A percentile compares a stretch with the other conserved stretches of the same genome.
Evolutionary conservation across 1,140 invertebrate genomes (phyloP).

Genomic region (Drosophila parvula): DNA sequence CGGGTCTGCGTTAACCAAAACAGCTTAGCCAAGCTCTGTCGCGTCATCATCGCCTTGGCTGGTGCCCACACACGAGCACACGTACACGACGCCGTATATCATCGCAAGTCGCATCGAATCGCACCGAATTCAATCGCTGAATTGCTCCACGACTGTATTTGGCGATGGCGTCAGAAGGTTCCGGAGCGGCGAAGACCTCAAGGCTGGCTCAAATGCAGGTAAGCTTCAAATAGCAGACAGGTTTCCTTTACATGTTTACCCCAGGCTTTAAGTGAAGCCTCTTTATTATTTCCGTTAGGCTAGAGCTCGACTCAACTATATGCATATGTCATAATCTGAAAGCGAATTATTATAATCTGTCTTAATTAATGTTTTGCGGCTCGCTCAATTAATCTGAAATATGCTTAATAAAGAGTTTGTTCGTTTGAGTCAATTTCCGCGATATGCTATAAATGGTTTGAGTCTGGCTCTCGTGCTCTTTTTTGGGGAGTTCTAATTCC

Average conservation of each 20-base stretch:
- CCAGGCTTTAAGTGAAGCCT: slow-evolving; percentile 8
- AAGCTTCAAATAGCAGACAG: slow-evolving; percentile 50
- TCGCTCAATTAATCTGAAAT: slow-evolving; percentile 48
- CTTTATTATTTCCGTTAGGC: not conserved
- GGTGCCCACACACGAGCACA: slow-evolving; percentile 52
- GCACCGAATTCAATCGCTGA: slow-evolving; percentile 34
- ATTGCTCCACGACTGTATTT: slow-evolving; percentile 58
- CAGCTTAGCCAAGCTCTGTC: slow-evolving; percentile 38
- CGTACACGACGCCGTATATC: slow-evolving; percentile 8
- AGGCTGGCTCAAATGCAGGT: slow-evolving; percentile 86
- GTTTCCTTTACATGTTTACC: slow-evolving; percentile 13
- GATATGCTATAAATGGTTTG: slow-evolving; percentile 43
- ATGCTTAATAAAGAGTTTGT: slow-evolving; percentile 17
- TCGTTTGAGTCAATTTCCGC: slow-evolving; percentile 51
- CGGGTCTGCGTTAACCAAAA: slow-evolving; percentile 57
- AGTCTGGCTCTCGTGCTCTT: slow-evolving; percentile 2
- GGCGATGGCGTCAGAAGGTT: slow-evolving; percentile 81
- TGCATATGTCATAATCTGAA: slow-evolving; percentile 14
- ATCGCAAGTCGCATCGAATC: slow-evolving; percentile 23
- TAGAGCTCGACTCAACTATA: not conserved
- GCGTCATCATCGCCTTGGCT: slow-evolving; percentile 59
- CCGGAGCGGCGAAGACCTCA: slow-evolving; percentile 73
- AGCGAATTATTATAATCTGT: not conserved
- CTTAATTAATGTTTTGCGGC: slow-evolving; percentile 35
- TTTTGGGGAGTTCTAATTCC: slow-evolving; percentile 26